These are phyloP conservation scores for Gymnoscopelus braueri DNA, from an alignment of 2,797 vertebrate genomes.

Conservation along the genomic window DNA sequence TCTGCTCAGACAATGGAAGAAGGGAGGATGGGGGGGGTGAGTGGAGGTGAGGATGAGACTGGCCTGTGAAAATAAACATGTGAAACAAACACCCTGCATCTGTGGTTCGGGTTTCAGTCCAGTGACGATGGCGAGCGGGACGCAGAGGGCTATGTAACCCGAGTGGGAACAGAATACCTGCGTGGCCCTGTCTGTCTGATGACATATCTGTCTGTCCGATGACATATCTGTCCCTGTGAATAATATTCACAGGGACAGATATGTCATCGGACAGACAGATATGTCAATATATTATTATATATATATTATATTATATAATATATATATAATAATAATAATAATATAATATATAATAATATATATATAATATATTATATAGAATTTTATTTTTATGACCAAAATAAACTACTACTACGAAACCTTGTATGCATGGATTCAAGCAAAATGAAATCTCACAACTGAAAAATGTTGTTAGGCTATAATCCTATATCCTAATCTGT, in stretches of 20 bases:
- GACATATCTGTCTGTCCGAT: conserved; percentile 37
- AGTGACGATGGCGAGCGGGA: conserved; percentile 57
- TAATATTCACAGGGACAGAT: not conserved
- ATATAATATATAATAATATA: too few relatives aligned
- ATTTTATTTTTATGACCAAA: too few relatives aligned
- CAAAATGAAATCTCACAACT: too few relatives aligned
- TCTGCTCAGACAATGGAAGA: conserved; percentile 63
- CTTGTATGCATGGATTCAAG: too few relatives aligned
- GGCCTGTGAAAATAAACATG: conserved; percentile 76
- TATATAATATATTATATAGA: too few relatives aligned
- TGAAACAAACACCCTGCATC: conserved; percentile 66
- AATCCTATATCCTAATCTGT: too few relatives aligned
- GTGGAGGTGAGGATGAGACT: conserved; percentile 73
- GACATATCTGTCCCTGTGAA: conserved; percentile 33
- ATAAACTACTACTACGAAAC: too few relatives aligned
- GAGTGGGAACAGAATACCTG: conserved; percentile 58
- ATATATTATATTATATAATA: too few relatives aligned
- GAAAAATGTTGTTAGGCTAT: too few relatives aligned
- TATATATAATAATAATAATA: too few relatives aligned
- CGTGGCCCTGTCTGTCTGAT: conserved; percentile 19
- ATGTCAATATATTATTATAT: too few relatives aligned
- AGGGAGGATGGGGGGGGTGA: conserved; percentile 41
- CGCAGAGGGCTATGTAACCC: conserved; percentile 55
- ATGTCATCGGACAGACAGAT: conserved; percentile 37
- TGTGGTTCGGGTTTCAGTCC: conserved; percentile 60